Evolutionary conservation across 2,113 vertebrate genomes (phyloP).

Genomic region (Mugil cephalus): DNA sequence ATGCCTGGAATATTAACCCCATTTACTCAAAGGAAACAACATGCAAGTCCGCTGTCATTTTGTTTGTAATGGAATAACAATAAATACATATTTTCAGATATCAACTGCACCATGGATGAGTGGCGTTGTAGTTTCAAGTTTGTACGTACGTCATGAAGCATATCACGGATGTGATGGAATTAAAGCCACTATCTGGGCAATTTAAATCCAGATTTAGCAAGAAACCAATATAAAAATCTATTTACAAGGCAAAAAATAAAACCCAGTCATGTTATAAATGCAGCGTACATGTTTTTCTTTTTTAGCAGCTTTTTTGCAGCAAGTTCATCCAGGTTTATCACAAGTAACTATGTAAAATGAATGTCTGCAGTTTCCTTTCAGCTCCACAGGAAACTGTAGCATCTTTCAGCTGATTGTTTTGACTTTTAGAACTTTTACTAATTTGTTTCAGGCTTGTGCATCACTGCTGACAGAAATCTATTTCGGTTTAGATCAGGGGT

Average conservation of each 20-base stretch:
- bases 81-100: no score
- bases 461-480: neutral
- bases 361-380: neutral
- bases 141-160: no score
- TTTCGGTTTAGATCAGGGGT: neutral
- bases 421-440: neutral
- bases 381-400: neutral
- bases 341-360: neutral
- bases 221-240: neutral
- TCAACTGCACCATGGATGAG: neutral
- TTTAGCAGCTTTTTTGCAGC: no score
- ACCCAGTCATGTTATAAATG: no score
- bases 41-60: neutral
- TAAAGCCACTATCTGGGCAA: neutral
- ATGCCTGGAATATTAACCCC: conserved; percentile 36
- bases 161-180: no score
- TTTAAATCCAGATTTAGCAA: neutral
- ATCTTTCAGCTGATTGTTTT: neutral
- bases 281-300: no score
- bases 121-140: neutral
- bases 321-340: neutral
- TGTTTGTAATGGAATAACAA: no score
- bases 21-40: neutral
- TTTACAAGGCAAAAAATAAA: no score
- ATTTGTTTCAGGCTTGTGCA: no score